phyloP scores from a whole-genome alignment of 2,888 invertebrate genomes.

The Eilema sororculum region DNA sequence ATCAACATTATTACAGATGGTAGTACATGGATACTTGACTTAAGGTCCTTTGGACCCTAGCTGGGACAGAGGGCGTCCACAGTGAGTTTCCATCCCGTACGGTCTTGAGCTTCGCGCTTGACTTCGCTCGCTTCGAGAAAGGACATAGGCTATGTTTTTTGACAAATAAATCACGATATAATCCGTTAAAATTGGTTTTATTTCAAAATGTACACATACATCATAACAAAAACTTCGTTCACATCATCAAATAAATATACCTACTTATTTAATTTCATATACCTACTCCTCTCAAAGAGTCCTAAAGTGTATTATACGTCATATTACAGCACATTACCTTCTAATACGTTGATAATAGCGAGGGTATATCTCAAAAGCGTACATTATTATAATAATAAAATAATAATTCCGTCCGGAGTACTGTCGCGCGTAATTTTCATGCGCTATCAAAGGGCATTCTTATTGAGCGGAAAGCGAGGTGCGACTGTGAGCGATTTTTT shows the following conservation, averaged over 20 bases:
- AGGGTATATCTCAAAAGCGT: constrained; percentile 30
- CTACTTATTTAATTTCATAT: neutral
- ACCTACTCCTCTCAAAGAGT: neutral
- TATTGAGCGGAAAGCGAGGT: neutral
- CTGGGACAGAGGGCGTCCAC: too few relatives aligned
- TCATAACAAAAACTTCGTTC: too few relatives aligned
- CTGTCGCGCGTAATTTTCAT: constrained; percentile 46
- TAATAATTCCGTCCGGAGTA: constrained; percentile 40
- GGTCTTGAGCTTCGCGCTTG: too few relatives aligned
- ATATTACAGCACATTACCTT: constrained; percentile 36
- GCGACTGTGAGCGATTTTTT: constrained; percentile 10
- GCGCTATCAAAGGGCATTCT: constrained; percentile 49
- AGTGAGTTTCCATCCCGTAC: too few relatives aligned
- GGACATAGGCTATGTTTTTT: too few relatives aligned
- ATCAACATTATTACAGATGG: too few relatives aligned
- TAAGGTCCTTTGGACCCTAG: too few relatives aligned
- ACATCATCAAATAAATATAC: neutral
- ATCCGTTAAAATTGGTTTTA: too few relatives aligned
- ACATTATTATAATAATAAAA: constrained; percentile 50
- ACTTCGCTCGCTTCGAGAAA: too few relatives aligned
- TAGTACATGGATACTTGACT: too few relatives aligned
- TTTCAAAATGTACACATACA: too few relatives aligned
- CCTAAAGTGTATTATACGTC: constrained; percentile 27
- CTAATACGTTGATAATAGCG: constrained; percentile 46
- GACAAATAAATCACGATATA: too few relatives aligned